These are phyloP conservation scores for Manis crassicaudata DNA, from an alignment of 2,797 vertebrate species.

Conservation along the genomic window DNA sequence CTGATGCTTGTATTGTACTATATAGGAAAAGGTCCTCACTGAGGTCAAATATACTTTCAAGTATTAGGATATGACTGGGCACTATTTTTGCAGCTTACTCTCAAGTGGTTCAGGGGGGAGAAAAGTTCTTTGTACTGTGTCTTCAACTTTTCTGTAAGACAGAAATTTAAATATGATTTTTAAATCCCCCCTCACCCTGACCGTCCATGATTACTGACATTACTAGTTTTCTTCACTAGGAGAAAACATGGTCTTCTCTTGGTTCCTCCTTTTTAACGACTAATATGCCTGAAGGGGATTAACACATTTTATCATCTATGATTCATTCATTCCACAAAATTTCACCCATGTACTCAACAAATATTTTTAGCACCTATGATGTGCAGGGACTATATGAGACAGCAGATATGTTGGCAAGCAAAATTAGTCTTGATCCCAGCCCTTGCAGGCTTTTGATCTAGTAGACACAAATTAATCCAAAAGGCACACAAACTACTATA, in stretches of 20 bases:
- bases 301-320: not conserved
- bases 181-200: not conserved
- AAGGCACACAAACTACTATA: not conserved
- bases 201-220: not conserved
- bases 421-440: not conserved
- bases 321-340: not conserved
- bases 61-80: not conserved
- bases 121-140: not conserved
- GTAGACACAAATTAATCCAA: not conserved
- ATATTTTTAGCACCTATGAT: not conserved
- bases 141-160: not conserved
- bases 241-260: not conserved
- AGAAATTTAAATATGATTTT: constrained; percentile 14
- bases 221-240: not conserved
- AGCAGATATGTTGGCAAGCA: not conserved
- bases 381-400: not conserved
- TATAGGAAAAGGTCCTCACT: not conserved
- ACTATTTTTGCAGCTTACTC: not conserved
- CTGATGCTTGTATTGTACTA: not conserved
- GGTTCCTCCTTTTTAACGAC: not conserved
- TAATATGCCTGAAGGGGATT: not conserved
- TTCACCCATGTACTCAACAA: not conserved
- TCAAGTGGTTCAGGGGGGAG: not conserved
- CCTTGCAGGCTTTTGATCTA: not conserved
- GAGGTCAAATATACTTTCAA: not conserved